Evolutionary conservation across 1,140 invertebrate genomes (phyloP), one percentile per base, ranked within the genome.

Genomic region (Caerostris extrusa): DNA sequence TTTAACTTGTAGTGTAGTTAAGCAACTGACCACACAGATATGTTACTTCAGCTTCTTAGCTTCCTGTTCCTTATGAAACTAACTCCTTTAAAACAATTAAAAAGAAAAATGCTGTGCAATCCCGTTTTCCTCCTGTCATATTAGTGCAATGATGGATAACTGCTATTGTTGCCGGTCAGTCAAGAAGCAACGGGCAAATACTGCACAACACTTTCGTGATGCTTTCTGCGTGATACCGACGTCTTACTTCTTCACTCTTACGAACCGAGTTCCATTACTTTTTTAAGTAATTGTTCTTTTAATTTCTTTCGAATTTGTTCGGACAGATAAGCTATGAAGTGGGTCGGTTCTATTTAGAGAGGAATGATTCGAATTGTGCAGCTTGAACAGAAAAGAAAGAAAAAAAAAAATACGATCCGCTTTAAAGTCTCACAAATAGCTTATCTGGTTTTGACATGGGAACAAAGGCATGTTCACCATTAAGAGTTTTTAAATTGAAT

Each of bases 61-160:
- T 34, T 34, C 34, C 34, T 34, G 34, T 34, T 34, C 34, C 34
- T 34, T 34, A 34, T 2, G 2, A 34, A 34, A 34, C 34, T n/a
- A n/a, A n/a, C n/a, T n/a, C 34, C 34, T 2, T 34, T 34, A 0
- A 34, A 34, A 34, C 34, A 34, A 34, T 34, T 34, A 34, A 34
- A n/a, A 34, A 34, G 34, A 34, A 34, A 34, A 34, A 34, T 34
- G 34, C 34, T 34, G 34, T 34, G 34, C 34, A 34, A 34, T 34
- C 34, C 34, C 34, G 34, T 50, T 77, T 77, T 77, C 71, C 71
- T 77, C 7, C 50, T 77, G 71, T 77, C 69, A 12, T 77, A 50
- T 77, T 77, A 53, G 8, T 61, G 69, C 50, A 77, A 77, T 77
- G 71, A 77, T 77, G 12, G 71, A 77, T 77, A 77, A n/a, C 61